Conservation (phyloP, 2,888 invertebrate genomes). For the Pilophorus perplexus region DNA sequence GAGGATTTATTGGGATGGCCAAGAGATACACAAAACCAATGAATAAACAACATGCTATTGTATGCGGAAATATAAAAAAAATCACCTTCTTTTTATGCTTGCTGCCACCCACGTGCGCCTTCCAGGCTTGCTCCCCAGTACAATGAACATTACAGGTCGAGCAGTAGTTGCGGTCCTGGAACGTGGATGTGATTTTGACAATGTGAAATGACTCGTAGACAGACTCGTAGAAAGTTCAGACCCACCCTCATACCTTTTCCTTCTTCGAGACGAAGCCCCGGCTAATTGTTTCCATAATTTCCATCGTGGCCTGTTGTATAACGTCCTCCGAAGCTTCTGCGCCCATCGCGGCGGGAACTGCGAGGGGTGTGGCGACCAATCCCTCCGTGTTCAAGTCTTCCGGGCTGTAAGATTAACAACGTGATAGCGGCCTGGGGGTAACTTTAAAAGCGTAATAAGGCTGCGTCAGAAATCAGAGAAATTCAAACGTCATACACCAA, state of each 20-base stretch:
- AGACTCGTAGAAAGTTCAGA: not conserved
- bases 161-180: slow-evolving; percentile 52
- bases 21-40: too few species aligned
- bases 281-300: slow-evolving; percentile 56
- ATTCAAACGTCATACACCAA: too few species aligned
- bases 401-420: slow-evolving; percentile 45
- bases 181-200: not conserved
- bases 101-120: slow-evolving; percentile 54
- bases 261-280: slow-evolving; percentile 39
- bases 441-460: not conserved
- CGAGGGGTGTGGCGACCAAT: slow-evolving; percentile 44
- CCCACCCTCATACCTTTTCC: not conserved
- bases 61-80: not conserved
- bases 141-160: slow-evolving; percentile 55
- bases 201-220: not conserved
- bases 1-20: too few species aligned
- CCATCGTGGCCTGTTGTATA: slow-evolving; percentile 55
- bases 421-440: too few species aligned
- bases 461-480: too few species aligned
- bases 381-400: slow-evolving; percentile 43
- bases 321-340: slow-evolving; percentile 51
- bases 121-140: slow-evolving; percentile 55
- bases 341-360: slow-evolving; percentile 4
- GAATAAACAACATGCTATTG: too few species aligned
- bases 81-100: slow-evolving; percentile 52